phyloP scores from a whole-genome alignment of 2,797 vertebrate species.

The Pterois miles region DNA sequence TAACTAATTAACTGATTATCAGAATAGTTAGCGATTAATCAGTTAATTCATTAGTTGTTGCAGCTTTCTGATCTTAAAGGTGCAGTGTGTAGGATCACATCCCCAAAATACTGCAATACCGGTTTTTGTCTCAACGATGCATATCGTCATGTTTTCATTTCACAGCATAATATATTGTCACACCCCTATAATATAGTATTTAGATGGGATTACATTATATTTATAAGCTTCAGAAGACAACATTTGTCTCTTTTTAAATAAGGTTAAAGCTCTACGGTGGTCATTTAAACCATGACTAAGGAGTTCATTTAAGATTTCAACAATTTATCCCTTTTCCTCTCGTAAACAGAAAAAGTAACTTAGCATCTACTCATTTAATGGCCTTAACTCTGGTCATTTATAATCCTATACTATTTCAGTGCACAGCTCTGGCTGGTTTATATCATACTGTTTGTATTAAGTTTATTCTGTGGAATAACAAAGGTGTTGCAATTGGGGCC shows the following conservation, averaged over 20 bases:
- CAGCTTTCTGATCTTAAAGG: neutral
- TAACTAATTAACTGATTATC: no score
- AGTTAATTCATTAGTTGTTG: no score
- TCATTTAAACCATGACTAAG: neutral
- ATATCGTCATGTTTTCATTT: no score
- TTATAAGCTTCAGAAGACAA: neutral
- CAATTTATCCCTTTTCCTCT: neutral
- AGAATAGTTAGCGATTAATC: no score
- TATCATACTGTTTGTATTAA: conserved; percentile 15
- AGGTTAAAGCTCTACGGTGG: neutral
- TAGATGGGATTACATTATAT: neutral
- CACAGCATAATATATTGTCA: no score
- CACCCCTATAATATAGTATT: no score
- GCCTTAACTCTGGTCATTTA: conserved; percentile 18
- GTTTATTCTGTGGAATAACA: conserved; percentile 46
- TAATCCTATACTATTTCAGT: neutral
- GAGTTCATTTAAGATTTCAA: neutral
- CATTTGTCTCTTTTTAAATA: conserved; percentile 5
- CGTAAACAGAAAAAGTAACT: neutral
- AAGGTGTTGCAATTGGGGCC: conserved; percentile 27
- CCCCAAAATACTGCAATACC: no score
- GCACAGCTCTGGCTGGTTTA: conserved; percentile 12
- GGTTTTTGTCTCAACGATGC: no score
- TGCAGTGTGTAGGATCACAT: no score
- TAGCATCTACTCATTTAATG: conserved; percentile 10